Evolutionary conservation across 1,140 invertebrate species (phyloP).

Genomic region (silkworm (Bombyx mori)): DNA sequence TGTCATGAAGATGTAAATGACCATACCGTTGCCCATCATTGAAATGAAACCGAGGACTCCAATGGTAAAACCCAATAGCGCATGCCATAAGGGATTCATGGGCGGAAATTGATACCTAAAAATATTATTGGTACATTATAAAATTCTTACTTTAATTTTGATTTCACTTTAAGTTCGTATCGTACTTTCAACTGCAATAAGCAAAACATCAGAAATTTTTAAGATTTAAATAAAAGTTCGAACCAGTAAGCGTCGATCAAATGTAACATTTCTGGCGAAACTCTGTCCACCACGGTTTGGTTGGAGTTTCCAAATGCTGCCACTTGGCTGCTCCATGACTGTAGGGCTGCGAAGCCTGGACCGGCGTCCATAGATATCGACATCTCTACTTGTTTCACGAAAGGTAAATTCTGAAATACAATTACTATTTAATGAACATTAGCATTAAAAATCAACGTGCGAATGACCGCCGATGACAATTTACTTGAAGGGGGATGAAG

Average conservation of each 20-base stretch:
- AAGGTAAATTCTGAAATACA: too few species aligned
- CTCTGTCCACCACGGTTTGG: constrained; percentile 70
- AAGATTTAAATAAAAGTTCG: constrained; percentile 8
- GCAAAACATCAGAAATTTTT: too few species aligned
- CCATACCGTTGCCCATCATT: constrained; percentile 85
- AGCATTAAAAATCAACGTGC: too few species aligned
- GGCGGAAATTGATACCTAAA: constrained; percentile 76
- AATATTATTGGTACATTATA: too few species aligned
- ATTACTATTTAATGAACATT: too few species aligned
- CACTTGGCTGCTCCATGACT: constrained; percentile 61
- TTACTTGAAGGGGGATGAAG: too few species aligned
- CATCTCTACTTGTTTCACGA: constrained; percentile 28
- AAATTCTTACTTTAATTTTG: too few species aligned
- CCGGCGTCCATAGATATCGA: constrained; percentile 49
- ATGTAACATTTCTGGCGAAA: constrained; percentile 73
- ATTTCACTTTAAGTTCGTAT: too few species aligned
- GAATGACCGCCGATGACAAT: too few species aligned
- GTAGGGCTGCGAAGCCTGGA: constrained; percentile 54
- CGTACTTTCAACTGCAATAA: too few species aligned
- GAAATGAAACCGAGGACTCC: constrained; percentile 76
- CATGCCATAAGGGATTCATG: constrained; percentile 77
- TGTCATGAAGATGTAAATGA: constrained; percentile 85
- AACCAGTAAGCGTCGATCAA: constrained; percentile 75
- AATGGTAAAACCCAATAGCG: constrained; percentile 76
- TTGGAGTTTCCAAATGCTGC: constrained; percentile 62